Evolutionary conservation across 2,888 invertebrate genomes (phyloP).

Genomic region (Diaprepes abbreviatus): DNA sequence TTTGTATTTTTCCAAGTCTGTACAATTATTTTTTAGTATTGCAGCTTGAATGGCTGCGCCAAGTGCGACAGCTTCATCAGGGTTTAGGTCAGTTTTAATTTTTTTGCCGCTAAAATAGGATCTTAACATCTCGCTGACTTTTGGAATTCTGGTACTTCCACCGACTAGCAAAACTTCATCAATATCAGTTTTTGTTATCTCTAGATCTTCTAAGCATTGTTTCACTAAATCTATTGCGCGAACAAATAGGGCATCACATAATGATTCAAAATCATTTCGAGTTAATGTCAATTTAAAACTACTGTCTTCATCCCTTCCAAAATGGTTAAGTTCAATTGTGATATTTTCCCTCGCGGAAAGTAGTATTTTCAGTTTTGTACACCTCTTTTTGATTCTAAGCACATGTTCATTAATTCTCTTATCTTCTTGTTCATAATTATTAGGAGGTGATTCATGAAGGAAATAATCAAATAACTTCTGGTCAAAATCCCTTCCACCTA

Average conservation of each 20-base stretch:
- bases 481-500: conserved; percentile 54
- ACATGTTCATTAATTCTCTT: not conserved
- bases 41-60: conserved; percentile 55
- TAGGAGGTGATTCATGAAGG: too few species aligned
- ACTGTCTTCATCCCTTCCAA: conserved; percentile 46
- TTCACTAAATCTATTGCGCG: conserved; percentile 44
- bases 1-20: conserved; percentile 29
- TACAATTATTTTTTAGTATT: conserved; percentile 36
- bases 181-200: conserved; percentile 44
- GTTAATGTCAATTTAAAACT: conserved; percentile 38
- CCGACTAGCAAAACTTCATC: conserved; percentile 53
- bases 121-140: conserved; percentile 46
- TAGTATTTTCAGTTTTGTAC: conserved; percentile 41
- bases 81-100: conserved; percentile 50
- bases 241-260: conserved; percentile 42
- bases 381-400: conserved; percentile 25
- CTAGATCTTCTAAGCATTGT: conserved; percentile 41
- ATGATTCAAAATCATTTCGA: conserved; percentile 46
- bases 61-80: conserved; percentile 55
- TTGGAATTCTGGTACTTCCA: conserved; percentile 54
- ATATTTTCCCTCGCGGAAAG: conserved; percentile 33
- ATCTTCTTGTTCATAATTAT: too few species aligned
- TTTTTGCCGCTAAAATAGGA: conserved; percentile 46
- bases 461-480: too few species aligned
- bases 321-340: conserved; percentile 8